Percentiles rank a stretch among this genome's conserved stretches.
Evolutionary conservation across 2,888 invertebrate genomes (phyloP).

Genomic region (Yponomeuta sedellus): DNA sequence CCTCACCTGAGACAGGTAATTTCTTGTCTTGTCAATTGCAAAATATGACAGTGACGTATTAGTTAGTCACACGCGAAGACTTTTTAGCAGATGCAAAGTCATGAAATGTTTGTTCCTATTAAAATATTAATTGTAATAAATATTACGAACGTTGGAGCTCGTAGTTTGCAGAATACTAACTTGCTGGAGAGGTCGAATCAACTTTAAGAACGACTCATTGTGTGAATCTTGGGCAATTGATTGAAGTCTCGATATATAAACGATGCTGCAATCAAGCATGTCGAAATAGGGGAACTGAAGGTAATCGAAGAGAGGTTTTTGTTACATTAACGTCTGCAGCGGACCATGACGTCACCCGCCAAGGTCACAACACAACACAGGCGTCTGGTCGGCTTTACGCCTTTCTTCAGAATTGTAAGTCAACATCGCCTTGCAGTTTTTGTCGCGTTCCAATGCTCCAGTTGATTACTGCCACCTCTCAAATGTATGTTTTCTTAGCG

Average conservation of each 20-base stretch:
- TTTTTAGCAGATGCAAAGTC: neutral
- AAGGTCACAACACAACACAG: slow-evolving; percentile 50
- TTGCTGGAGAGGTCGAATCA: neutral
- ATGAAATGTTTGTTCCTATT: neutral
- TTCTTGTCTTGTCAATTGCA: slow-evolving; percentile 5
- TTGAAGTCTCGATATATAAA: neutral
- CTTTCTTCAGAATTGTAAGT: slow-evolving; percentile 38
- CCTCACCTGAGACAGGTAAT: neutral
- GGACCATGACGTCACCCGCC: slow-evolving; percentile 46
- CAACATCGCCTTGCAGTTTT: slow-evolving; percentile 53
- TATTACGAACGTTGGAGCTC: neutral
- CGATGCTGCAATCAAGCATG: slow-evolving; percentile 26
- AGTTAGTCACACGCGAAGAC: neutral
- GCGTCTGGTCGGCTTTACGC: slow-evolving; percentile 47
- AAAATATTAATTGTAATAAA: neutral
- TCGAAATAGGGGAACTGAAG: slow-evolving; percentile 24
- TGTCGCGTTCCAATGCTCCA: slow-evolving; percentile 30
- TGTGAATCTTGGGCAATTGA: neutral
- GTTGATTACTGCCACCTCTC: slow-evolving; percentile 31
- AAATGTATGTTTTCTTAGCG: slow-evolving; percentile 15
- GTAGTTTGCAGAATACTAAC: neutral
- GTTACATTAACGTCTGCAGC: slow-evolving; percentile 38
- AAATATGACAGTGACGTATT: neutral
- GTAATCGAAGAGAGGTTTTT: slow-evolving; percentile 42
- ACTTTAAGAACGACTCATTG: neutral